Base-by-base conservation (phyloP, 1,140 invertebrate genomes). In the Rhyacophila brunnea region DNA sequence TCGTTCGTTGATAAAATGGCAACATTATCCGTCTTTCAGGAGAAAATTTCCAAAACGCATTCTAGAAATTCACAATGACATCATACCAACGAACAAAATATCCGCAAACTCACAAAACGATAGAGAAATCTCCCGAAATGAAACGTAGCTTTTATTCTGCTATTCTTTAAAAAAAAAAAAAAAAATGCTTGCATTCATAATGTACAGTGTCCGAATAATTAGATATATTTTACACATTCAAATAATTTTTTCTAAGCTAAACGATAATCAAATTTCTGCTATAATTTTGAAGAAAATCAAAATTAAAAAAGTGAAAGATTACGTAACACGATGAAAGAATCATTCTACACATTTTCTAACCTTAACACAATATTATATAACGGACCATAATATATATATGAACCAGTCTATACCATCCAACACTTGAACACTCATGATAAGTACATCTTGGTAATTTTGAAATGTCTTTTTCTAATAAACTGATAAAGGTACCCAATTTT, bases 1-100 rank as follows among this genome's bases (percentile, higher is more conserved):
- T 62, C 60, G 54, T 62, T 62, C 60, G 50, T 62, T 45, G 40
- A 62, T 62, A 62, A 62, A 57, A 62, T 62, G 60, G 42, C 52
- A 9, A 13, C 48, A 1, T n/a, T n/a, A n/a, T 1, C 20, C 6
- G 19, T 10, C 3, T 23, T 53, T 28, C 10, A 11, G 11, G 1
- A 19, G n/a, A 43, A 46, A 35, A 10, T 46, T 46, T 10, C 32
- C 14, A 5, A 18, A 38, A 34, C 10, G 32, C 32, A 54, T 54
- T 23, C 34, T 35, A 44, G 17, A 46, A 42, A 54, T 20, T 38
- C 51, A 47, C 60, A 57, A 52, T 32, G 5, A 7, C 54, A 57
- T 43, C 34, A 48, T 57, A 57, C 54, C 45, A 44, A 57, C 44
- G 54, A 57, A 57, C 54, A 57, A 57, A 57, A 40, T n/a, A 3